Conservation (phyloP, 2,113 vertebrate species). For the Aleadryas rufinucha region DNA sequence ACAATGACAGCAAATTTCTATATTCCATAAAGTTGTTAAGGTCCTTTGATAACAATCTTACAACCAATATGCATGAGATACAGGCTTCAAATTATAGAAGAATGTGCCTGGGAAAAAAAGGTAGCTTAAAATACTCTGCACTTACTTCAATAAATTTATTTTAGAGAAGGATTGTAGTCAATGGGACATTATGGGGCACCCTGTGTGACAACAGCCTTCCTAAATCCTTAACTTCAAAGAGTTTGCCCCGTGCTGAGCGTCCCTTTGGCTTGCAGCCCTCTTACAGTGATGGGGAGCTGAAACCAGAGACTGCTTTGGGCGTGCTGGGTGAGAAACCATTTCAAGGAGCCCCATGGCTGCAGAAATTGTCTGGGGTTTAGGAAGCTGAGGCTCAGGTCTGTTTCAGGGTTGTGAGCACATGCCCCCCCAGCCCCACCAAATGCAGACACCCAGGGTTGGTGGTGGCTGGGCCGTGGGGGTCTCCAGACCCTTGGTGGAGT, state of each 20-base stretch:
- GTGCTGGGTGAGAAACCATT: not conserved
- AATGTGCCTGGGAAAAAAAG: not conserved
- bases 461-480: not conserved
- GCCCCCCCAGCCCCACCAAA: fast-evolving
- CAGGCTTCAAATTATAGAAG: not conserved
- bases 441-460: not conserved
- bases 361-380: not conserved
- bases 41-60: not conserved
- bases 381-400: not conserved
- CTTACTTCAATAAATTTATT: not conserved
- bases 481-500: not conserved
- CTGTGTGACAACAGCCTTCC: not conserved
- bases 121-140: not conserved
- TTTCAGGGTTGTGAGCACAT: not conserved
- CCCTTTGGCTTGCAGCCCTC: not conserved
- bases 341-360: not conserved
- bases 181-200: not conserved
- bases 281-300: not conserved
- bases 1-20: not conserved
- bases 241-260: fast-evolving
- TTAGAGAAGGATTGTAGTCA: not conserved
- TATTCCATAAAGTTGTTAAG: not conserved
- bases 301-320: not conserved
- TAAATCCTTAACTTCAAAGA: not conserved
- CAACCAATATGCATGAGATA: not conserved